Percentiles rank a stretch among this genome's conserved stretches.
Conservation (phyloP, 2,888 invertebrate species). For the Antheraea yamamai region DNA sequence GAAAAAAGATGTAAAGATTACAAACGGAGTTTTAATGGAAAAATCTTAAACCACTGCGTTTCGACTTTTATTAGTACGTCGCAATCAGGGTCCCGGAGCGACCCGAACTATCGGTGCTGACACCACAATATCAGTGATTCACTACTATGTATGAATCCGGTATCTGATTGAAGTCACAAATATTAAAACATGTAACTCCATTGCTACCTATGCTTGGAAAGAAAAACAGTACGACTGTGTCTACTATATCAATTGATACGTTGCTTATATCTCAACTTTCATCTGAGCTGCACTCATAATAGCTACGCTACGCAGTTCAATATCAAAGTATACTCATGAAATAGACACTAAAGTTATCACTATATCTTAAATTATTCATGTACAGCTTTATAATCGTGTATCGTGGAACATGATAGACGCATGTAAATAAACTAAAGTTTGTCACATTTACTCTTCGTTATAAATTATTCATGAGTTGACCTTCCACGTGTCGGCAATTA, state of each 20-base stretch:
- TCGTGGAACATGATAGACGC: neutral
- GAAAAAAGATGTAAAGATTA: neutral
- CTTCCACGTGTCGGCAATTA: constrained; percentile 10
- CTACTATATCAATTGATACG: too few relatives aligned
- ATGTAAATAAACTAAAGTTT: constrained; percentile 9
- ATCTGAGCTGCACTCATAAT: neutral
- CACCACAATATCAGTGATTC: neutral
- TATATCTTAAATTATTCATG: neutral
- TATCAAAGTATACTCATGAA: neutral
- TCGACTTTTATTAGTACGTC: neutral
- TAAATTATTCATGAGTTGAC: constrained; percentile 8
- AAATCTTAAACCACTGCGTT: neutral
- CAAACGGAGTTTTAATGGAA: neutral
- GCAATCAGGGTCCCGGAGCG: neutral
- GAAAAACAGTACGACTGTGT: too few relatives aligned
- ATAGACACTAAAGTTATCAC: neutral
- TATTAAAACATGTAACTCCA: neutral
- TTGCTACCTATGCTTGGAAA: neutral
- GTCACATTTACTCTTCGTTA: constrained; percentile 2
- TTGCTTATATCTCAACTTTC: neutral
- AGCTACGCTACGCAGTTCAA: neutral
- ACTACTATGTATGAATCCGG: neutral
- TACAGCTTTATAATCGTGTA: neutral
- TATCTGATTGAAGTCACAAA: neutral
- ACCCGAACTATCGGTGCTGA: neutral